phyloP scores from a whole-genome alignment of 2,113 vertebrate species.

The Xenopus borealis region DNA sequence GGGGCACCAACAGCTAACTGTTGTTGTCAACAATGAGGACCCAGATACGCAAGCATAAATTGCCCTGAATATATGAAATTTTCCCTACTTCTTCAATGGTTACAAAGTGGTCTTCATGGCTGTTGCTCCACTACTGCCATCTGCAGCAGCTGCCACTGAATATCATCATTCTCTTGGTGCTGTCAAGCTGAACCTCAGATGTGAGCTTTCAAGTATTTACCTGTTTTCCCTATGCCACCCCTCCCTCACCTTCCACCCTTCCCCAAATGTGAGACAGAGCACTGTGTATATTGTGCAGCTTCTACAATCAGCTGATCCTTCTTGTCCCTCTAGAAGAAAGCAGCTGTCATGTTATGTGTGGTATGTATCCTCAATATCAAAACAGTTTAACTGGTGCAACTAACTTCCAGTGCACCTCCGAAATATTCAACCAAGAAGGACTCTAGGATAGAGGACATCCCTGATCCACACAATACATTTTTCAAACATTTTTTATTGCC shows the following conservation, averaged over 20 bases:
- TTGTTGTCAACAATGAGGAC: background rate
- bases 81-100: background rate
- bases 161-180: background rate
- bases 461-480: no score
- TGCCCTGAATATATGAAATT: background rate
- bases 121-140: background rate
- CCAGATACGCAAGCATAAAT: conserved; percentile 7
- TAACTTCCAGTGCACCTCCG: no score
- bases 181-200: background rate
- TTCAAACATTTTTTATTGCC: no score
- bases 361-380: no score
- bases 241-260: no score
- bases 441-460: no score
- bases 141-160: background rate
- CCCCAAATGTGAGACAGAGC: background rate
- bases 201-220: background rate
- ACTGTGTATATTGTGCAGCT: background rate
- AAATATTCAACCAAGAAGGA: no score
- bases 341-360: no score
- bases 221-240: no score
- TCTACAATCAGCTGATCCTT: background rate
- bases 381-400: no score
- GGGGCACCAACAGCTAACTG: background rate
- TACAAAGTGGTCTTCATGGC: background rate
- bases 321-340: background rate